Base-by-base conservation (phyloP, 2,888 invertebrate genomes). In the Sinodicranocentrus sp. region DNA sequence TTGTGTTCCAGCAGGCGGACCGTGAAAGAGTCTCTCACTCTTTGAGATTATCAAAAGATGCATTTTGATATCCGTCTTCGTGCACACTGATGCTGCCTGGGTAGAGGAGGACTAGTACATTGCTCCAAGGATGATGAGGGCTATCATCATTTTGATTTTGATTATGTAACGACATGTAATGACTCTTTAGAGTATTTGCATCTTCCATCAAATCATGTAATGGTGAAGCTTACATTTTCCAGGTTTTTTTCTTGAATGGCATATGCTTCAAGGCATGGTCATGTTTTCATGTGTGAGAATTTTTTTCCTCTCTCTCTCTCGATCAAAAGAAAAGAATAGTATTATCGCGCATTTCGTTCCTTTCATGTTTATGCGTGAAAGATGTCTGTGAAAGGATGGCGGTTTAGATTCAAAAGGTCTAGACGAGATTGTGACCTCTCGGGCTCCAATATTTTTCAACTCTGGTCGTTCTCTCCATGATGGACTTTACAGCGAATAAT, bases 151-250 rank as follows among this genome's bases (percentile, higher is more conserved):
- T 75, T 68, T 76, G 43, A 76, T 52, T 82, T 82, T 76, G 82
- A 82, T 82, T 75, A 82, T 82, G 68, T 76, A 82, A 82, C 82
- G 80, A 80, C 80, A 72, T 80, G 80, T 80, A 80, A 80, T 80
- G 80, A 80, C 67, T 73, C 65, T 80, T 73, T 80, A 72, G 71
- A 80, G 80, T 80, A 67, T 73, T 57, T 67, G 43, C 26, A 80
- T 65, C 67, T 19, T 57, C 33, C 54, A 19, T 39, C 48, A 67
- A 52, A 5, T 52, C n/a, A 54, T 65, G 67, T 65, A 57, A 67
- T 68, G 23, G 67, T 77, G 77, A 77, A 43, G 52, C 57, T 77
- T 68, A 19, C 48, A 67, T 68, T 54, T 77, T 77, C 77, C 33
- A 48, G 48, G 48, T 15, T 65, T 33, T 19, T 65, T 28, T 39